Percentiles rank a stretch among this genome's conserved stretches.
phyloP scores from a whole-genome alignment of 2,113 vertebrate genomes.

The Phoxinus phoxinus region DNA sequence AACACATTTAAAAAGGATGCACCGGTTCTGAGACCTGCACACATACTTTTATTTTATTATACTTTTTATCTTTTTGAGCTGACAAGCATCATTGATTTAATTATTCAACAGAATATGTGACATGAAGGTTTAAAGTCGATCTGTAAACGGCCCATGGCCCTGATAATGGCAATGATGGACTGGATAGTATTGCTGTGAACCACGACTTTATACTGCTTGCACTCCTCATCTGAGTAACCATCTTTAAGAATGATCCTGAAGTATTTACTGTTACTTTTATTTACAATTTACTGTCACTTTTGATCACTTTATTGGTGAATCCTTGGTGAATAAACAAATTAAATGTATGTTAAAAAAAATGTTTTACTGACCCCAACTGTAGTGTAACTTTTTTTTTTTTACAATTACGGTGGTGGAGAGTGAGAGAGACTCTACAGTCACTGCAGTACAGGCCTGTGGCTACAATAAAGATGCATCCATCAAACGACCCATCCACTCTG shows the following conservation, averaged over 20 bases:
- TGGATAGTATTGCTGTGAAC: constrained; percentile 99
- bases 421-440: background rate
- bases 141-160: constrained; percentile 94
- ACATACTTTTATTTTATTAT: background rate
- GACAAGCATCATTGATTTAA: background rate
- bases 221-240: constrained; percentile 97
- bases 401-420: background rate
- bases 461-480: constrained; percentile 65
- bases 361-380: background rate
- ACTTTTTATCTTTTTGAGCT: background rate
- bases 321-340: background rate
- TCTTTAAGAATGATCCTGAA: constrained; percentile 96
- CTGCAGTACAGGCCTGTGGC: constrained; percentile 53
- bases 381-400: background rate
- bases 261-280: too few relatives aligned
- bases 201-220: constrained; percentile 96
- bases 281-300: background rate
- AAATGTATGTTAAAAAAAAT: too few relatives aligned
- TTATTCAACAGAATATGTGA: background rate
- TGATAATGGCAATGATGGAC: constrained; percentile 96
- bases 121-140: constrained; percentile 81
- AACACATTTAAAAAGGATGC: background rate
- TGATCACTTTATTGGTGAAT: background rate
- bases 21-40: background rate
- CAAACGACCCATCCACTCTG: constrained; percentile 30